Base-by-base conservation (phyloP, 2,888 invertebrate genomes). In the Acronicta aceris region DNA sequence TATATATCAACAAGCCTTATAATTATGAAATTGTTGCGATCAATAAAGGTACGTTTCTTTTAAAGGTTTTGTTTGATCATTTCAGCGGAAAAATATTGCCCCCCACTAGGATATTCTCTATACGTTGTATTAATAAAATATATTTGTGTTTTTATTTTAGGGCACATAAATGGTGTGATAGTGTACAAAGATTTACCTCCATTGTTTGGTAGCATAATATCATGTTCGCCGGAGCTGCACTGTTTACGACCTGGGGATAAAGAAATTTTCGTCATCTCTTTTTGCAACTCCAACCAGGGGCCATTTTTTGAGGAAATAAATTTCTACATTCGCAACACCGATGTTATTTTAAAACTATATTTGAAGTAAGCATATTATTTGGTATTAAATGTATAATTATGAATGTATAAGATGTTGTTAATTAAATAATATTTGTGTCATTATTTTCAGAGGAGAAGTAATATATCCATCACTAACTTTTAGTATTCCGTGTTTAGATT, bases 261-360 rank as follows among this genome's bases (percentile, higher is more conserved):
- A 63, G 91, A 94, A 42, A 89, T 93, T 9, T 95, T 96, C 78
- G 87, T 94, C 12, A 82, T 96, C 7, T 90, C 95, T 0, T 96
- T 96, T 81, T 89, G 89, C 25, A 96, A 96, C 53, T 92, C 93
- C 9, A 94, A 94, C 27, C 95, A 95, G 74, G 96, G 96, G 43
- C 92, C 95, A 10, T 96, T 96, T 79, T 90, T 96, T 52, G 96
- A 96, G 86, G 95, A 95, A 82, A 82, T 96, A 2, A 90, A 95
- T 65, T 96, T 96, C 81, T 59, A 81, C 2, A 94, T 96, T 59
- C 91, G 93, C n/a, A 96, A 96, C 74, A 96, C 96, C 0, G 83
- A 88, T 55, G 95, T 96, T 59, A 80, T 93, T 6, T 78, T 96
- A 43, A 94, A 94, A 67, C 81, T 96, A 16, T 93, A 95, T 75